Evolutionary conservation across 2,797 vertebrate genomes (phyloP).

Genomic region (Hypotaenidia okinawae): DNA sequence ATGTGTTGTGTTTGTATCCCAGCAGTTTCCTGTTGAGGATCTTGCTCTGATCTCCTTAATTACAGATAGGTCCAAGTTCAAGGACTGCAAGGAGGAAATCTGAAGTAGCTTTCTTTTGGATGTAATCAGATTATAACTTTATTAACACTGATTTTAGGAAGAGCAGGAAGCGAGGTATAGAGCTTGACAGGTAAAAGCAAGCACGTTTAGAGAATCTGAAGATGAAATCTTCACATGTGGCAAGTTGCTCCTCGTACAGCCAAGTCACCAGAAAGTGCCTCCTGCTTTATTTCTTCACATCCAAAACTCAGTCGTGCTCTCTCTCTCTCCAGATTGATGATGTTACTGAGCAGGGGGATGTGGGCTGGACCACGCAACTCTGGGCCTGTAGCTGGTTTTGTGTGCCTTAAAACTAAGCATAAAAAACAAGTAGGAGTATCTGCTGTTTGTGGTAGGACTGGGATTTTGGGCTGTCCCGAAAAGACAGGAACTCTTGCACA

Average conservation of each 20-base stretch:
- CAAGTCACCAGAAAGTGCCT: not conserved
- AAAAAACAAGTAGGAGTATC: not conserved
- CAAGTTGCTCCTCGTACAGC: fast-evolving
- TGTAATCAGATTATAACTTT: not conserved
- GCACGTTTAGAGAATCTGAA: fast-evolving
- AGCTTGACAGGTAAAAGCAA: not conserved
- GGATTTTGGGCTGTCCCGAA: fast-evolving
- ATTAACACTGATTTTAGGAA: not conserved
- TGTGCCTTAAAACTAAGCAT: not conserved
- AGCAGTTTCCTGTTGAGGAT: not conserved
- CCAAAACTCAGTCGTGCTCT: not conserved
- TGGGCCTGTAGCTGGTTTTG: not conserved
- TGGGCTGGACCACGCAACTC: not conserved
- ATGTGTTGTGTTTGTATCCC: not conserved
- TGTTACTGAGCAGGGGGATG: not conserved
- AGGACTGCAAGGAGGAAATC: not conserved
- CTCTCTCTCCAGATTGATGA: fast-evolving
- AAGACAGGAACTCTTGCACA: no score
- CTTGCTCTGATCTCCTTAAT: not conserved
- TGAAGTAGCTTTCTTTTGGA: not conserved
- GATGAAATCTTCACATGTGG: fast-evolving
- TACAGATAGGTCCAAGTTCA: not conserved
- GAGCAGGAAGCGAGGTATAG: not conserved
- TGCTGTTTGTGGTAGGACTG: not conserved
- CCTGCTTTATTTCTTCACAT: not conserved